A percentile compares a stretch with the other conserved stretches of the same genome.
Evolutionary conservation across 2,113 vertebrate species (phyloP).

Genomic region (Rhagologus leucostigma): DNA sequence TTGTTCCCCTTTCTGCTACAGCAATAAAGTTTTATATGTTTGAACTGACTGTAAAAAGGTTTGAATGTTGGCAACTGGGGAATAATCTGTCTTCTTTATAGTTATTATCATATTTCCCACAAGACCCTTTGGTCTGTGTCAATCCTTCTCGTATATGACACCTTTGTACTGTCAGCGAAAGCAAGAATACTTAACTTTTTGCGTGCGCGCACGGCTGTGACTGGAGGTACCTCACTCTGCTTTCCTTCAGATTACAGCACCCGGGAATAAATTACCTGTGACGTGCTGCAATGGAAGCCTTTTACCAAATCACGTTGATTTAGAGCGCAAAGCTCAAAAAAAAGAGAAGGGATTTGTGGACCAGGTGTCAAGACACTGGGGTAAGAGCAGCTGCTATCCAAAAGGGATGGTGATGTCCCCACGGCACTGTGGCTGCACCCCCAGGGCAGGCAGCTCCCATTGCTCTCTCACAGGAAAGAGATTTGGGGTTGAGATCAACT

Average conservation of each 20-base stretch:
- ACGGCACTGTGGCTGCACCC: background rate
- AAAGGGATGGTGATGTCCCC: background rate
- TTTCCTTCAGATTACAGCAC: slow-evolving; percentile 77
- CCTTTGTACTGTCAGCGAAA: slow-evolving; percentile 85
- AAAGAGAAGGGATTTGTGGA: background rate
- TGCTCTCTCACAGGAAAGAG: background rate
- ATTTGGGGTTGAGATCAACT: background rate
- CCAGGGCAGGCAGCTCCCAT: background rate
- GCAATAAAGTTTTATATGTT: slow-evolving; percentile 99
- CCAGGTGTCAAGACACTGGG: background rate
- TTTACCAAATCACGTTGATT: slow-evolving; percentile 70
- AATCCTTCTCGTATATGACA: slow-evolving; percentile 88
- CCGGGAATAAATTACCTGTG: slow-evolving; percentile 78
- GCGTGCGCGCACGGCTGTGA: slow-evolving; percentile 41
- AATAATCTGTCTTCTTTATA: slow-evolving; percentile 95
- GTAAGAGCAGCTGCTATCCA: background rate
- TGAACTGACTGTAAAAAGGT: slow-evolving; percentile 96
- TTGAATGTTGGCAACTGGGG: slow-evolving; percentile 93
- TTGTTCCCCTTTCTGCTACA: slow-evolving; percentile 90
- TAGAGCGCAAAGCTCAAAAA: background rate
- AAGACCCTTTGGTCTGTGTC: slow-evolving; percentile 86
- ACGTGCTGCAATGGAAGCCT: slow-evolving; percentile 62
- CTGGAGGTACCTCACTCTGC: slow-evolving; percentile 74
- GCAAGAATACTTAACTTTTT: slow-evolving; percentile 76
- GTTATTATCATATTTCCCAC: slow-evolving; percentile 93